These are phyloP conservation scores for Hecatera dysodea DNA, from an alignment of 2,888 invertebrate species.

Conservation along the genomic window DNA sequence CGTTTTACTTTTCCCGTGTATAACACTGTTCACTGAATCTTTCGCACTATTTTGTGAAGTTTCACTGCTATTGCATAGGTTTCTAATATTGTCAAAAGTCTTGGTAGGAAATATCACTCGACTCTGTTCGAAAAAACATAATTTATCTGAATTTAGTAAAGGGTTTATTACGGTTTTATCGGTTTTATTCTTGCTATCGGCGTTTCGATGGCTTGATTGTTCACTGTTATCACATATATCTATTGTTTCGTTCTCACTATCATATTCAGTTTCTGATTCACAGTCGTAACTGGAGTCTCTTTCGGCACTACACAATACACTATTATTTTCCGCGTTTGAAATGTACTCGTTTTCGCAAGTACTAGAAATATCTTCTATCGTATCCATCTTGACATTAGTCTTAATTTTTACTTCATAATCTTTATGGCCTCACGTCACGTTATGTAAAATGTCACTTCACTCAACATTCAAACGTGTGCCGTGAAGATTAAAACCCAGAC, in stretches of 20 bases:
- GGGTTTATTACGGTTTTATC: constrained; percentile 68
- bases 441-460: constrained; percentile 46
- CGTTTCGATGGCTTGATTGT: constrained; percentile 65
- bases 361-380: constrained; percentile 84
- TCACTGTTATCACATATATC: constrained; percentile 88
- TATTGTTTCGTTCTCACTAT: constrained; percentile 88
- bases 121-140: constrained; percentile 77
- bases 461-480: constrained; percentile 45
- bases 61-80: constrained; percentile 70
- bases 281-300: constrained; percentile 76
- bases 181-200: constrained; percentile 68
- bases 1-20: constrained; percentile 84
- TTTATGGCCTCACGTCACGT: constrained; percentile 4
- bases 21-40: constrained; percentile 69
- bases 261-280: constrained; percentile 82
- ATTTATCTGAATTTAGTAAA: constrained; percentile 72
- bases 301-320: constrained; percentile 67
- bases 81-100: constrained; percentile 71
- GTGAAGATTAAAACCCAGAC: constrained; percentile 67
- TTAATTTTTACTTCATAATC: constrained; percentile 41
- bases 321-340: constrained; percentile 64
- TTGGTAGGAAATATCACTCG: constrained; percentile 75
- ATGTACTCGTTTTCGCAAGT: constrained; percentile 83
- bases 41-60: constrained; percentile 71
- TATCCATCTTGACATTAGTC: constrained; percentile 75